phyloP scores from a whole-genome alignment of 2,113 vertebrate genomes.

The Gnathonemus longibarbis region DNA sequence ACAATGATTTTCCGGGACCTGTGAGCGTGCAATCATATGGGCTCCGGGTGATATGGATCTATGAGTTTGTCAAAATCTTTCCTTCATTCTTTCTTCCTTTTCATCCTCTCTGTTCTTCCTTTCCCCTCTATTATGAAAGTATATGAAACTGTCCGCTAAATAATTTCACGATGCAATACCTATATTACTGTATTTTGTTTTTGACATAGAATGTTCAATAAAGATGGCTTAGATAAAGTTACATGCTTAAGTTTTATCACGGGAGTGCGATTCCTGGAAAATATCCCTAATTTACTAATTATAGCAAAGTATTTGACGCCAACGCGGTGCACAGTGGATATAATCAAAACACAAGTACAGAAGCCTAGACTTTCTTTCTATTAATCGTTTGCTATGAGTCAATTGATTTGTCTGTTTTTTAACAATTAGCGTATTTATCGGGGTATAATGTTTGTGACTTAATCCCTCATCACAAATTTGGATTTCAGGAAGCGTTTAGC shows the following conservation, averaged over 20 bases:
- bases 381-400: neutral
- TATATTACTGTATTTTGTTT: neutral
- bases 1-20: neutral
- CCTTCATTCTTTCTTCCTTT: neutral
- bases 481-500: neutral
- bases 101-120: neutral
- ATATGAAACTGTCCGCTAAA: no score
- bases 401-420: neutral
- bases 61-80: neutral
- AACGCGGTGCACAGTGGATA: neutral
- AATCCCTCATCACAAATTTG: neutral
- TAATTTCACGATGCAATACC: no score
- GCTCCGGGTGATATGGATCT: neutral
- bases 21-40: neutral
- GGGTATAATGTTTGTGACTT: neutral
- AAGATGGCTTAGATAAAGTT: neutral
- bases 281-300: neutral
- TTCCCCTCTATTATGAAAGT: no score
- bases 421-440: neutral
- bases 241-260: neutral
- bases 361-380: neutral
- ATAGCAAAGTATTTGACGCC: neutral
- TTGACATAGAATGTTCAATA: neutral
- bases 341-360: neutral
- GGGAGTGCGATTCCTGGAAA: neutral